A percentile compares a stretch with the other conserved stretches of the same genome.
These are phyloP conservation scores for Acleris holmiana DNA, from an alignment of 2,888 invertebrate species.

Conservation along the genomic window DNA sequence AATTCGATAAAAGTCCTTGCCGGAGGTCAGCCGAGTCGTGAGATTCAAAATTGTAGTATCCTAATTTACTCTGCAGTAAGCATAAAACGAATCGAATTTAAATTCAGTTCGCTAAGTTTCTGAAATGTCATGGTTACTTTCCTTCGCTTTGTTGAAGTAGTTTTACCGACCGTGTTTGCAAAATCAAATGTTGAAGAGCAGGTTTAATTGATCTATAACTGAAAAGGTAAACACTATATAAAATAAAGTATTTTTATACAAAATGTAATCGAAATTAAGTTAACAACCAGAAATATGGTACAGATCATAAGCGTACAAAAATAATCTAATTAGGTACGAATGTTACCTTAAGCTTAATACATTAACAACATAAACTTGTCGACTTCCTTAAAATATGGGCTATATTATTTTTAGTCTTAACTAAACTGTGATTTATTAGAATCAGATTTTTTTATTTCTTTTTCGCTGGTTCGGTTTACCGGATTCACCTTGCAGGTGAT, in stretches of 20 bases:
- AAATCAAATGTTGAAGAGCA: not conserved
- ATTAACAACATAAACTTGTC: too few species aligned
- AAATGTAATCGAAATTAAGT: not conserved
- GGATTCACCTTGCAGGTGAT: conserved; percentile 81
- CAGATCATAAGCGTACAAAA: not conserved
- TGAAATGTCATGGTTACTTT: conserved; percentile 63
- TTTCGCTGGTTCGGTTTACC: conserved; percentile 50
- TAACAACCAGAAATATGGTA: not conserved
- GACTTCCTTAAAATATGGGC: not conserved
- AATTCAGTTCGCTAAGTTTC: conserved; percentile 46
- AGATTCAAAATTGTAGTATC: conserved; percentile 42
- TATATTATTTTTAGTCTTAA: not conserved
- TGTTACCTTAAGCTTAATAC: not conserved
- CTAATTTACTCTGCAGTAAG: conserved; percentile 43
- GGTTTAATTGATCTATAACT: not conserved
- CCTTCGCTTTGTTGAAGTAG: conserved; percentile 36
- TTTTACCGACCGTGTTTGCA: not conserved
- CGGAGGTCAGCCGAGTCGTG: conserved; percentile 57
- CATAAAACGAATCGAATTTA: conserved; percentile 46
- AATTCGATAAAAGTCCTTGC: conserved; percentile 42
- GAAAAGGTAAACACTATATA: not conserved
- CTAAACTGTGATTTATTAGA: conserved; percentile 15
- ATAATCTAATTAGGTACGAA: not conserved
- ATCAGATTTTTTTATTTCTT: conserved; percentile 15
- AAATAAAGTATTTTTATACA: not conserved